Evolutionary conservation across 2,797 vertebrate species (phyloP), one percentile per base, ranked within the genome.

Genomic region (Morelia viridis): DNA sequence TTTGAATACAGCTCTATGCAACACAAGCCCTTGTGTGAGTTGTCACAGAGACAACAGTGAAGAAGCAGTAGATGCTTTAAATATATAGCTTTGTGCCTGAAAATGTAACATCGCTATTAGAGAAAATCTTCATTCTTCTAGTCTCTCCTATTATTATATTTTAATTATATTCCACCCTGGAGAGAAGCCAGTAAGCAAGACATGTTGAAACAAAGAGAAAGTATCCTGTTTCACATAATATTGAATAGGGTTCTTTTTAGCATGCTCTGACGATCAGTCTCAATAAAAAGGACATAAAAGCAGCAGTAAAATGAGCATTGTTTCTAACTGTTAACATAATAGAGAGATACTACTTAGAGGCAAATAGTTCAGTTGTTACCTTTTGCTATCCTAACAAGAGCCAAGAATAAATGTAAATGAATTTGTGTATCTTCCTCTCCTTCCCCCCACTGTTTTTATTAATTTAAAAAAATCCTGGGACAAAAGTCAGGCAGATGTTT

Each of bases 351-450:
- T 83, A n/a, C 31, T 50, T n/a, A 89, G 19, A 71, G 41, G 56
- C 22, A 86, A 90, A 65, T 56, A 71, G 31, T 80, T 87, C 56
- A 90, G 83, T 58, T 76, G 84, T 90, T 87, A 87, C 5, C 9
- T 90, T 92, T 80, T 57, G n/a, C 85, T 50, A 92, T 53, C 5
- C 64, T 46, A 86, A 87, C 88, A 88, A 88, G 86, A 83, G 68
- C n/a, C 68, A 60, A 90, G 61, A 35, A 65, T n/a, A 84, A 6
- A 24, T 60, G 11, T 87, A 31, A n/a, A 35, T 87, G 86, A 19
- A 87, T 31, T 24, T 87, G 46, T 24, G 57, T 13, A 80, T 62
- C 84, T 87, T 71, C 94, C 89, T 71, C 41, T 12, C 31, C 24
- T 26, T 57, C 80, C 87, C 84, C 64, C 65, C 91, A 11, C 50